A percentile compares a stretch with the other conserved stretches of the same genome.
phyloP scores from a whole-genome alignment of 2,113 vertebrate species.

The Muntiacus muntjak region DNA sequence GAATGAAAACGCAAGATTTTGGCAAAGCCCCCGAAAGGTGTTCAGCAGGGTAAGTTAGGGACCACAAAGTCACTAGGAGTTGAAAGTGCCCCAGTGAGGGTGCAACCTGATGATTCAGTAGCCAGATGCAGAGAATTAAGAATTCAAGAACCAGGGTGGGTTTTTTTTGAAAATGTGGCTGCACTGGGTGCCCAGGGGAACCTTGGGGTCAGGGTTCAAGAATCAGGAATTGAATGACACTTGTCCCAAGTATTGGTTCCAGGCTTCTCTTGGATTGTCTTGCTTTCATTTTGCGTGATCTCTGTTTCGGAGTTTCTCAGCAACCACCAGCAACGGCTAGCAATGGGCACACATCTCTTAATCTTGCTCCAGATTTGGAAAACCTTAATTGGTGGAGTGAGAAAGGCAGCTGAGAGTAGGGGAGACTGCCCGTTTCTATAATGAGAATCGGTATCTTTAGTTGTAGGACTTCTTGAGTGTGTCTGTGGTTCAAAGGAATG shows the following conservation, averaged over 20 bases:
- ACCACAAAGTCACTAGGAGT: not conserved
- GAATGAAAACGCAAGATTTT: constrained; percentile 54
- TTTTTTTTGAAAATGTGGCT: not conserved
- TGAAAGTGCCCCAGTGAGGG: not conserved
- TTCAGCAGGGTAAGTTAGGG: not conserved
- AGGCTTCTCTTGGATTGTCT: not conserved
- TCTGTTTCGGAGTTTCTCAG: constrained; percentile 16
- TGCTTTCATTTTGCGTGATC: not conserved
- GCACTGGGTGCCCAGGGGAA: not conserved
- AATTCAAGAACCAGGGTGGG: not conserved
- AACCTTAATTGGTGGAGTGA: not conserved
- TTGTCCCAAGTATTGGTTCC: not conserved
- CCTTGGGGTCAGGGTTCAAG: not conserved
- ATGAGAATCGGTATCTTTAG: not conserved
- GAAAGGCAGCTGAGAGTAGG: not conserved
- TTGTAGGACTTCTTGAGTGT: not conserved
- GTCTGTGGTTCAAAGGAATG: not conserved
- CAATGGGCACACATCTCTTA: not conserved
- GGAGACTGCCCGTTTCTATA: not conserved
- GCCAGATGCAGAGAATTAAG: not conserved
- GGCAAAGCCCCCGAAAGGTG: constrained; percentile 13
- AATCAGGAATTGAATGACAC: not conserved
- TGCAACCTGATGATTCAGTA: not conserved
- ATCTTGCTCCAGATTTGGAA: not conserved
- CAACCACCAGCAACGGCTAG: not conserved